phyloP scores from a whole-genome alignment of 2,888 invertebrate species.

The Eupeodes latifasciatus region DNA sequence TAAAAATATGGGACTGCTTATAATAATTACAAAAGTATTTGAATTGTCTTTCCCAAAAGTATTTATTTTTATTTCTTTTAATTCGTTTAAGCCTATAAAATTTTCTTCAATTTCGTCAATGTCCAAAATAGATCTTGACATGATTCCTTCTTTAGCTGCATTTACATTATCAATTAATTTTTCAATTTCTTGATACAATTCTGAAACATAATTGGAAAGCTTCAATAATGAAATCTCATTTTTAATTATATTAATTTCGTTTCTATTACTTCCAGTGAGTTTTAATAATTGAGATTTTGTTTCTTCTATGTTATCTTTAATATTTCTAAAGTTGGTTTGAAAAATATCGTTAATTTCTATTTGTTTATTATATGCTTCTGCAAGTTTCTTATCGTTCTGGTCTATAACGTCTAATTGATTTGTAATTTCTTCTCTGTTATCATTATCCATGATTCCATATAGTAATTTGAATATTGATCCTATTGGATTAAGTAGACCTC shows the following conservation, averaged over 20 bases:
- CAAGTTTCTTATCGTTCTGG: constrained; percentile 3
- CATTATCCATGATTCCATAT: constrained; percentile 12
- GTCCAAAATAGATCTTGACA: too few relatives aligned
- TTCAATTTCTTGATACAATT: background rate
- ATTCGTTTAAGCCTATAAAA: constrained; percentile 11
- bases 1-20: background rate
- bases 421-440: constrained; percentile 17
- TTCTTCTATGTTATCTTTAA: background rate
- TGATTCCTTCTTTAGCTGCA: too few relatives aligned
- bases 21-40: constrained; percentile 9
- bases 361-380: background rate
- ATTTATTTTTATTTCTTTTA: constrained; percentile 15
- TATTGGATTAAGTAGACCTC: too few relatives aligned
- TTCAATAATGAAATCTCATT: background rate
- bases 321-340: constrained; percentile 11
- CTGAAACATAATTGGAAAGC: background rate
- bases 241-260: constrained; percentile 11
- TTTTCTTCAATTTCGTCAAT: background rate
- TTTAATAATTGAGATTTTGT: background rate
- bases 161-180: too few relatives aligned
- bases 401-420: constrained; percentile 20
- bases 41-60: constrained; percentile 25
- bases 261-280: background rate
- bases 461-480: background rate
- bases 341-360: constrained; percentile 1